Conservation (phyloP, 2,888 invertebrate genomes). For the Drosophila gaucha region DNA sequence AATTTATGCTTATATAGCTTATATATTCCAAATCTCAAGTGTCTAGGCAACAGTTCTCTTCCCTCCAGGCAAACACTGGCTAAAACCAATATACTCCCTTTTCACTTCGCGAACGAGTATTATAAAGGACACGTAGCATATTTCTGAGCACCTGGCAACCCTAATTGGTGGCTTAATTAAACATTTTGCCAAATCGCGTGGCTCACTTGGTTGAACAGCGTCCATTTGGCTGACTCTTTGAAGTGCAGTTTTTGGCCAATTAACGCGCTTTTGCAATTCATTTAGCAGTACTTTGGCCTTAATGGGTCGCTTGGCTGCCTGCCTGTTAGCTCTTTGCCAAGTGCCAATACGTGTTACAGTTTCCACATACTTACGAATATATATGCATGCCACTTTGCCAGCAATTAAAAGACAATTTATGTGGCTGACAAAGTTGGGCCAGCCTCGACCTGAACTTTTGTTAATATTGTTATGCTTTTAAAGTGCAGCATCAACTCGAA, state of each 20-base stretch:
- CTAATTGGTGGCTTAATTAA: constrained; percentile 74
- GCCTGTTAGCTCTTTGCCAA: constrained; percentile 11
- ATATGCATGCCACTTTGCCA: constrained; percentile 10
- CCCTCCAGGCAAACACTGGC: background rate
- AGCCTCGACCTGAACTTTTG: constrained; percentile 27
- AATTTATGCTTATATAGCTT: too few species aligned
- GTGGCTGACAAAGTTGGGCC: constrained; percentile 52
- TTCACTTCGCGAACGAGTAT: background rate
- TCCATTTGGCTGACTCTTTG: constrained; percentile 14
- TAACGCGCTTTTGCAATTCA: constrained; percentile 53
- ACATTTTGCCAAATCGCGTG: constrained; percentile 35
- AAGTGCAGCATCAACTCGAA: constrained; percentile 18
- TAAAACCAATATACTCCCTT: background rate
- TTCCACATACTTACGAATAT: constrained; percentile 2
- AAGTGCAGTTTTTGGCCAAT: constrained; percentile 62
- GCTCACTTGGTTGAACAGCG: constrained; percentile 2
- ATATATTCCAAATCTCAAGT: background rate
- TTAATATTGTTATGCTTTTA: constrained; percentile 28
- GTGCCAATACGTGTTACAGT: constrained; percentile 49
- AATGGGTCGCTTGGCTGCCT: constrained; percentile 11
- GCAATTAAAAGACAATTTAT: constrained; percentile 72
- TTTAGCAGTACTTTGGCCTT: constrained; percentile 35
- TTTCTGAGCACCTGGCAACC: constrained; percentile 39
- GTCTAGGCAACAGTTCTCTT: too few species aligned
- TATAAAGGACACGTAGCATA: constrained; percentile 31